These are phyloP conservation scores for Hucho hucho DNA, from an alignment of 2,113 vertebrate species.

Conservation along the genomic window DNA sequence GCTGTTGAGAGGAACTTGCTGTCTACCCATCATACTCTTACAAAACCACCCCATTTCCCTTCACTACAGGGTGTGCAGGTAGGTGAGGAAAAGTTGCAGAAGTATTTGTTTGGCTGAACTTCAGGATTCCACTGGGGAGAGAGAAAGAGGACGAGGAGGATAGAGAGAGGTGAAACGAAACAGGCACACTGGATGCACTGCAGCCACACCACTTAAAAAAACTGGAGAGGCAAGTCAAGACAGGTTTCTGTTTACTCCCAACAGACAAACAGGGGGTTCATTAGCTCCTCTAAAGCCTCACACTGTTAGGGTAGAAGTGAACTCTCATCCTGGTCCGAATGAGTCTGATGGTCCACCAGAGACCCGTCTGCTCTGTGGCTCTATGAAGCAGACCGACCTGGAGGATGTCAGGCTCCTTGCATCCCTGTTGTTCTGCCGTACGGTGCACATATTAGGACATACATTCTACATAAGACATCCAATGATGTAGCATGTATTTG, in stretches of 20 bases:
- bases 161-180: not conserved
- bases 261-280: slow-evolving; percentile 32
- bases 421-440: slow-evolving; percentile 23
- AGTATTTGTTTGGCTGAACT: too few relatives aligned
- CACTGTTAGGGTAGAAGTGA: slow-evolving; percentile 41
- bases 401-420: slow-evolving; percentile 24
- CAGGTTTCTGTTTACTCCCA: not conserved
- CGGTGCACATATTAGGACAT: too few relatives aligned
- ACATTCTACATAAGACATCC: too few relatives aligned
- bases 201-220: not conserved
- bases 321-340: slow-evolving; percentile 24
- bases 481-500: too few relatives aligned
- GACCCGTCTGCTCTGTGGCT: slow-evolving; percentile 13
- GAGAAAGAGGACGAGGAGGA: not conserved
- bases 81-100: too few relatives aligned
- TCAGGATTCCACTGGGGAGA: not conserved
- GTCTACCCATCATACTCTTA: too few relatives aligned
- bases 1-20: too few relatives aligned
- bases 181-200: not conserved
- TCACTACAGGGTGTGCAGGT: too few relatives aligned
- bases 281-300: slow-evolving; percentile 49
- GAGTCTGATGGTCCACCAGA: slow-evolving; percentile 5
- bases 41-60: too few relatives aligned
- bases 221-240: not conserved
- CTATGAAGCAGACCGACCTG: slow-evolving; percentile 18